Percentiles rank a stretch among this genome's conserved stretches.
phyloP scores from a whole-genome alignment of 2,113 vertebrate genomes.

The Poeciliopsis prolifica region DNA sequence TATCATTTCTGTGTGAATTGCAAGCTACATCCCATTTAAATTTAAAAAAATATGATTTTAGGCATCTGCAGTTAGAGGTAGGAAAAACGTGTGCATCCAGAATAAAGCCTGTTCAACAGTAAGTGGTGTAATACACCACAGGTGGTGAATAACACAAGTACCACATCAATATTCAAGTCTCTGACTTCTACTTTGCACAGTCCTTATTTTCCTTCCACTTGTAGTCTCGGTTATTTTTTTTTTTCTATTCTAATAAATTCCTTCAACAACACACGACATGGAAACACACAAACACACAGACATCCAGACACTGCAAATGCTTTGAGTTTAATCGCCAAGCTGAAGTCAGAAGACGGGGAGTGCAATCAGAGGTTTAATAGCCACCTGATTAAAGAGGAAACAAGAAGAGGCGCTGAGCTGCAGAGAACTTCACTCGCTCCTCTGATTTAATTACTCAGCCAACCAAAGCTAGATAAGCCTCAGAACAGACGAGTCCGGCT shows the following conservation, averaged over 20 bases:
- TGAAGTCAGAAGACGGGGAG: constrained; percentile 65
- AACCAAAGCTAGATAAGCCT: constrained; percentile 68
- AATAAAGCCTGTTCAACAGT: constrained; percentile 41
- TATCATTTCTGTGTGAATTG: no score
- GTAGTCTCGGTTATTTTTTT: constrained; percentile 2
- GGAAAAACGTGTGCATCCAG: constrained; percentile 38
- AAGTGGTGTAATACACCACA: constrained; percentile 25
- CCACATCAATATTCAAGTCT: constrained; percentile 1
- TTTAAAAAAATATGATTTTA: constrained; percentile 29
- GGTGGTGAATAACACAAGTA: constrained; percentile 10
- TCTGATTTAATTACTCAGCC: constrained; percentile 77
- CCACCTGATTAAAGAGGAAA: constrained; percentile 79
- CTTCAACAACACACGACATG: constrained; percentile 2
- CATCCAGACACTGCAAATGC: constrained; percentile 18
- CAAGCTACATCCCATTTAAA: no score
- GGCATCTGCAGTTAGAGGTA: constrained; percentile 41
- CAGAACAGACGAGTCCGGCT: constrained; percentile 47
- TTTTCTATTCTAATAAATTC: constrained; percentile 12
- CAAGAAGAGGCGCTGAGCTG: constrained; percentile 66
- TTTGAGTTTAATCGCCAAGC: constrained; percentile 62
- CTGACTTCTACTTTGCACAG: constrained; percentile 12
- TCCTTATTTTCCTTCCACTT: constrained; percentile 16
- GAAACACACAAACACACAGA: not conserved
- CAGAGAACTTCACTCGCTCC: constrained; percentile 66
- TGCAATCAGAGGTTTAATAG: constrained; percentile 77